Evolutionary conservation across 1,140 invertebrate genomes (phyloP).

Genomic region (Cotesia chilonis): DNA sequence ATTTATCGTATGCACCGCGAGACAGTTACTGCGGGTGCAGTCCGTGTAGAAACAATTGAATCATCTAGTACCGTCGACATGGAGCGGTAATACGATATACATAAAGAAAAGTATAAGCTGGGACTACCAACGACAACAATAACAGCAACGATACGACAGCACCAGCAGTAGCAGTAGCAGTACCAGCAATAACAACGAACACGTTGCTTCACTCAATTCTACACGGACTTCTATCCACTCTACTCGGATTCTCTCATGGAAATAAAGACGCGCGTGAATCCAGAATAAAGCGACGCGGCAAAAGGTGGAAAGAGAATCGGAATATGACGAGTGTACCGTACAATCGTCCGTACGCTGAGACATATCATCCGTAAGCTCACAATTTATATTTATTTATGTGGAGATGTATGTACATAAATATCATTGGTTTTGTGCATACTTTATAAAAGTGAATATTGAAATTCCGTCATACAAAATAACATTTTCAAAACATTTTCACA

Average conservation of each 20-base stretch:
- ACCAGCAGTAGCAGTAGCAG: no score
- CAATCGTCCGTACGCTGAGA: neutral
- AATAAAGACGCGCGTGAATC: slow-evolving; percentile 32
- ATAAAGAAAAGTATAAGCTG: slow-evolving; percentile 24
- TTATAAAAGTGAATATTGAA: slow-evolving; percentile 41
- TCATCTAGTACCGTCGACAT: slow-evolving; percentile 12
- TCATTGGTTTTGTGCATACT: slow-evolving; percentile 23
- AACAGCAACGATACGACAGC: slow-evolving; percentile 18
- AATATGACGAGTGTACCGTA: slow-evolving; percentile 20
- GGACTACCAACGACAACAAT: slow-evolving; percentile 6
- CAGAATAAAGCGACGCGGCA: slow-evolving; percentile 28
- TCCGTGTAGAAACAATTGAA: slow-evolving; percentile 22
- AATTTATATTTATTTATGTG: slow-evolving; percentile 1
- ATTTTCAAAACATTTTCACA: slow-evolving; percentile 17
- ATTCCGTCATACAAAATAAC: slow-evolving; percentile 39
- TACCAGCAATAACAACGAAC: neutral
- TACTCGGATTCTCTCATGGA: slow-evolving; percentile 26
- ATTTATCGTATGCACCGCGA: slow-evolving; percentile 6
- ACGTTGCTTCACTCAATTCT: neutral
- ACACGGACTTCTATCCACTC: no score
- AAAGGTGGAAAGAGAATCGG: slow-evolving; percentile 25
- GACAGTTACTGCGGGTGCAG: slow-evolving; percentile 7
- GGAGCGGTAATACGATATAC: slow-evolving; percentile 10
- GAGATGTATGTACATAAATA: neutral
- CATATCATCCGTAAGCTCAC: no score